phyloP scores from a whole-genome alignment of 2,113 vertebrate genomes.

The Picathartes gymnocephalus region DNA sequence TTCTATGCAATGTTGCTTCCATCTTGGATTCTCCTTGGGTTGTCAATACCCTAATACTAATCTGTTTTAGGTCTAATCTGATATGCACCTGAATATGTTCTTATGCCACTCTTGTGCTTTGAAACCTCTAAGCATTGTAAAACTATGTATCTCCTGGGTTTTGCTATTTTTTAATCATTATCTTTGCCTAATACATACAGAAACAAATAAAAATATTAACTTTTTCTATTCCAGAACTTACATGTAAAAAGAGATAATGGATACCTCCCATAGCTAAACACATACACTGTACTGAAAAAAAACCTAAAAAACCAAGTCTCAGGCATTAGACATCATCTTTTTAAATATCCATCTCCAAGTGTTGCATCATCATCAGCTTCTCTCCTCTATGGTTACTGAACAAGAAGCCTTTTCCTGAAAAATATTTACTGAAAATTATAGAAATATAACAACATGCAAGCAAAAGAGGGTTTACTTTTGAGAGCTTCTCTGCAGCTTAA shows the following conservation, averaged over 20 bases:
- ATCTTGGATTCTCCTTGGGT: background rate
- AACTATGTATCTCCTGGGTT: background rate
- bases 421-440: background rate
- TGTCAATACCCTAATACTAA: background rate
- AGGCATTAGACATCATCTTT: background rate
- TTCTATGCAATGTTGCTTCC: background rate
- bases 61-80: background rate
- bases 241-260: background rate
- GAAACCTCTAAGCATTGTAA: background rate
- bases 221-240: background rate
- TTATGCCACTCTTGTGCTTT: background rate
- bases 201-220: background rate
- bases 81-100: background rate
- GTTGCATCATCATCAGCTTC: background rate
- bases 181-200: background rate
- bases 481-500: background rate
- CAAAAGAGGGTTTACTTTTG: background rate
- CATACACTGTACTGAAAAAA: fast-evolving
- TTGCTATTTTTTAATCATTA: background rate
- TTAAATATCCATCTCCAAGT: background rate
- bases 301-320: background rate
- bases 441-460: background rate
- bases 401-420: background rate
- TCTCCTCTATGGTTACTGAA: background rate
- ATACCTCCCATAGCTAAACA: background rate